Evolutionary conservation across 1,140 invertebrate genomes (phyloP).

Genomic region (Diorhabda sublineata): DNA sequence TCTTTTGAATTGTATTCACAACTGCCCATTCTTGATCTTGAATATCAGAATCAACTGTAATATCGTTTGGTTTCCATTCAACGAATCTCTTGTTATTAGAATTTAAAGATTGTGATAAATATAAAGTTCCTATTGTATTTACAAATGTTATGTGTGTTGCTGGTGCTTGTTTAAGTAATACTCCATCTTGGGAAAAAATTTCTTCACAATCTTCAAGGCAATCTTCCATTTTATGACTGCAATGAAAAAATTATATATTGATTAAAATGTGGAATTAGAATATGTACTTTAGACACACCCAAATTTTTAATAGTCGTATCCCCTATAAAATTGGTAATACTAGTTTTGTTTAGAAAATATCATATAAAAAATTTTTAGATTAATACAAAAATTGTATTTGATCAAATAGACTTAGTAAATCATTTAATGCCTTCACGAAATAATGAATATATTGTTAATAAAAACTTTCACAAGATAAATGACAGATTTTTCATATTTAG

Average conservation of each 20-base stretch:
- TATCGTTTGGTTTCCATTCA: slow-evolving; percentile 76
- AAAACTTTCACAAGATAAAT: too few relatives aligned
- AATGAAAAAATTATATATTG: not conserved
- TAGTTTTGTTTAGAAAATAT: too few relatives aligned
- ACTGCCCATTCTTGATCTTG: slow-evolving; percentile 79
- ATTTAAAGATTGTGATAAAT: slow-evolving; percentile 51
- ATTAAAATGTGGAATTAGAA: too few relatives aligned
- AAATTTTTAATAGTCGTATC: too few relatives aligned
- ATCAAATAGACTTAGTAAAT: too few relatives aligned
- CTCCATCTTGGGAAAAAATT: slow-evolving; percentile 60
- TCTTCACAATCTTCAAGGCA: slow-evolving; percentile 34
- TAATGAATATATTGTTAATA: too few relatives aligned
- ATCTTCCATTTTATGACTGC: slow-evolving; percentile 12
- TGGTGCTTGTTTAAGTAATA: slow-evolving; percentile 55
- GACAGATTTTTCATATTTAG: too few relatives aligned
- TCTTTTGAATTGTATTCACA: slow-evolving; percentile 64
- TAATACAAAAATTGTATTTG: too few relatives aligned
- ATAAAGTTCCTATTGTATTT: slow-evolving; percentile 58
- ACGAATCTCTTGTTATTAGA: slow-evolving; percentile 54
- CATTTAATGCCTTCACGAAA: too few relatives aligned
- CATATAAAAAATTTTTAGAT: too few relatives aligned
- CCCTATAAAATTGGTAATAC: too few relatives aligned
- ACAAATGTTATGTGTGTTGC: slow-evolving; percentile 54
- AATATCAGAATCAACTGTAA: slow-evolving; percentile 67
- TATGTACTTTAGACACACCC: too few relatives aligned